Base-by-base conservation (phyloP, 2,113 vertebrate species). In the Edolisoma coerulescens region DNA sequence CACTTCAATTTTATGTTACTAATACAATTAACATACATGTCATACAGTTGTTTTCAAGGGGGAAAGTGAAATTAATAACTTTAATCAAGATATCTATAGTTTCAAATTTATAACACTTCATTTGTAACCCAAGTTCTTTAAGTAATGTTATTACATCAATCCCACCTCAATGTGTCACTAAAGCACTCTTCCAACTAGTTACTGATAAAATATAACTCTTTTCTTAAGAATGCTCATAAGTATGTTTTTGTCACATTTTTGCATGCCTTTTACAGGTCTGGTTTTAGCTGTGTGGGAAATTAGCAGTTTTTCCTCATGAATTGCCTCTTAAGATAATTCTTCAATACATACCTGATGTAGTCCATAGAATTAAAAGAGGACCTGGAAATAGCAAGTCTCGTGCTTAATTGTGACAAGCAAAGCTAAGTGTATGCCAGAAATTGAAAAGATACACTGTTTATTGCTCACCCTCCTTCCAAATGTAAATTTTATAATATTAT, bases 1-100 rank as follows among this genome's bases (percentile, higher is more conserved):
- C 8, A 64, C 87, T 95, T 97, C 65, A 91, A 60, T 90, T 81
- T 90, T 80, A 87, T 68, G 47, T 88, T 96, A 94, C 65, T 49
- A 88, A 53, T 96, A 92, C 16, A 95, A 95, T 96, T 63, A 69
- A 44, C 13, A 64, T 27, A 65, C 2, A 56, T 0, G 0, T 24
- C 94, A 92, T 57, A 91, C 21, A 91, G 63, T 88, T 97, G 87
- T 82, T 96, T 94, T 93, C 63, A 92, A 70, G 4, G 4, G 4
- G 37, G 23, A 52, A 68, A n/a, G 23, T n/a, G 26, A 53, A 67
- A 75, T n/a, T 21, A 39, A 33, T 57, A 59, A 24, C 33, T 44
- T 74, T 60, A 87, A 84, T 90, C 4, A 4, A 52, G 24, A 33
- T 18, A 33, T 7, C 6, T 91, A 44, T 71, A 77, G 27, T 57